Evolutionary conservation across 2,888 invertebrate species (phyloP).

Genomic region (Apotomis turbidana): DNA sequence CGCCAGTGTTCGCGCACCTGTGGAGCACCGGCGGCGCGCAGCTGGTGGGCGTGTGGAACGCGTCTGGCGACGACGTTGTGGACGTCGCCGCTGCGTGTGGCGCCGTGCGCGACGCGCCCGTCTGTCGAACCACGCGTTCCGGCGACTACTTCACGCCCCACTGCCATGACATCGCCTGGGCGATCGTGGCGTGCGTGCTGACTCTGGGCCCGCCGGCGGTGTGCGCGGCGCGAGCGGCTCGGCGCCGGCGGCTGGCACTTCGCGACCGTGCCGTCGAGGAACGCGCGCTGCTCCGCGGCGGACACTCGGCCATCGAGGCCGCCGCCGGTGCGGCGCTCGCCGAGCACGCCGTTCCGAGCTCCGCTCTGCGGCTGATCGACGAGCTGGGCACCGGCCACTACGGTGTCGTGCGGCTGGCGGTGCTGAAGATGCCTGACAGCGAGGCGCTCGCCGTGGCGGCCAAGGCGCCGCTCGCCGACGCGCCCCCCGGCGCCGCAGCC

Average conservation of each 20-base stretch:
- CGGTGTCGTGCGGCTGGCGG: conserved; percentile 62
- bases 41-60: conserved; percentile 35
- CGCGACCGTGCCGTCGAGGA: conserved; percentile 43
- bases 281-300: conserved; percentile 36
- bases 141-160: conserved; percentile 78
- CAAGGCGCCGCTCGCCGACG: conserved; percentile 91
- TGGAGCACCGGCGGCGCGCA: conserved; percentile 41
- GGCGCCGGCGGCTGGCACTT: conserved; percentile 79
- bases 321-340: conserved; percentile 52
- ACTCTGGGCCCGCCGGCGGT: conserved; percentile 84
- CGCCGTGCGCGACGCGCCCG: conserved; percentile 13
- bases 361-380: conserved; percentile 52
- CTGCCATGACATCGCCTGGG: conserved; percentile 85
- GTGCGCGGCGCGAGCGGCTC: conserved; percentile 83
- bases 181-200: conserved; percentile 84
- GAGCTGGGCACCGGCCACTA: conserved; percentile 64
- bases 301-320: conserved; percentile 40
- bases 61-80: conserved; percentile 43
- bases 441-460: conserved; percentile 88
- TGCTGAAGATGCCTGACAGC: conserved; percentile 53
- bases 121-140: conserved; percentile 35
- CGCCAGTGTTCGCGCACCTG: conserved; percentile 45
- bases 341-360: conserved; percentile 52
- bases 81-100: conserved; percentile 32
- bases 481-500: conserved; percentile 90